phyloP scores from a whole-genome alignment of 1,140 invertebrate species.

The Philopotamus ludificatus region DNA sequence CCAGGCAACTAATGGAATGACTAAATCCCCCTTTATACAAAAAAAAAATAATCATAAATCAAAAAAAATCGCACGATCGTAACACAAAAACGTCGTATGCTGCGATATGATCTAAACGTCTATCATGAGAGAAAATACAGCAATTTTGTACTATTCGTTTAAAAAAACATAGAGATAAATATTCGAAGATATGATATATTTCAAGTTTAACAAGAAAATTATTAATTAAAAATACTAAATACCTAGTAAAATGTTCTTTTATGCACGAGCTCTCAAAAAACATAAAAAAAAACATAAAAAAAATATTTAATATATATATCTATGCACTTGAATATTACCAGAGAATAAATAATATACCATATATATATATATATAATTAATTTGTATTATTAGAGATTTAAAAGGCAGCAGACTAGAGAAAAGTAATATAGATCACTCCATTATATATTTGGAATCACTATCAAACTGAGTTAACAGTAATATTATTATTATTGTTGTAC shows the following conservation, averaged over 20 bases:
- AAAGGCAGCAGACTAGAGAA: conserved; percentile 33
- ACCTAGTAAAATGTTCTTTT: neutral
- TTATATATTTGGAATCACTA: conserved; percentile 28
- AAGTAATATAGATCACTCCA: conserved; percentile 34
- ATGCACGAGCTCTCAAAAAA: neutral
- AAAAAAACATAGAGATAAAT: conserved; percentile 10
- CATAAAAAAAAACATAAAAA: neutral
- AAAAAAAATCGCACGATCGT: too few relatives aligned
- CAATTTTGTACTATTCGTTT: conserved; percentile 23
- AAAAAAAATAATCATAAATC: neutral
- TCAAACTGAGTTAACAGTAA: conserved; percentile 1
- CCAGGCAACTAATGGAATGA: conserved; percentile 39
- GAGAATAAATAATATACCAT: neutral
- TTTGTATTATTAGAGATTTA: conserved; percentile 1
- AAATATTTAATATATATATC: conserved; percentile 3
- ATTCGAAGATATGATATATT: neutral
- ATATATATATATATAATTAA: neutral
- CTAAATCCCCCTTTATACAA: conserved; percentile 12
- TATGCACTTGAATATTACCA: neutral
- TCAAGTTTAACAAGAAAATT: neutral
- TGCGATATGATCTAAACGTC: conserved; percentile 13
- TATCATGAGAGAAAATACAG: neutral
- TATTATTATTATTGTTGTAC: conserved; percentile 56
- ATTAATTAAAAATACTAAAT: neutral
- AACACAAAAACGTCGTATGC: too few relatives aligned